A percentile compares a stretch with the other conserved stretches of the same genome.
These are phyloP conservation scores for Lycocerus yunnanus DNA, from an alignment of 2,888 invertebrate genomes.

Conservation along the genomic window DNA sequence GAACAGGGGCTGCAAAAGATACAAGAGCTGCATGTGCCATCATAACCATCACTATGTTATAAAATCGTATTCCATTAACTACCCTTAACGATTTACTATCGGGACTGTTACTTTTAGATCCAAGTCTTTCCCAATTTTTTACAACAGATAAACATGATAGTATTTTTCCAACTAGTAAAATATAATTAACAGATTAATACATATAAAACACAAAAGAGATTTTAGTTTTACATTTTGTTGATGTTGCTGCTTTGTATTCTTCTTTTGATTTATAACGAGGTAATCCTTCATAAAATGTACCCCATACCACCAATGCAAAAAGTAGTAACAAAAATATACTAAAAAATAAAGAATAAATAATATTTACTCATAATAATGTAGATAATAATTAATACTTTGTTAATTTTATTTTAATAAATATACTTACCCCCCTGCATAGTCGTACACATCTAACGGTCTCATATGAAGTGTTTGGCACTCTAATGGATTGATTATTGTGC, in stretches of 20 bases:
- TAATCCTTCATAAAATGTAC: neutral
- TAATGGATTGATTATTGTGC: constrained; percentile 34
- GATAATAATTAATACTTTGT: neutral
- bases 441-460: constrained; percentile 38
- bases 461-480: constrained; percentile 37
- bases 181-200: neutral
- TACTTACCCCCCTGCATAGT: constrained; percentile 41
- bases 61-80: constrained; percentile 29
- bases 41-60: constrained; percentile 23
- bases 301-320: neutral
- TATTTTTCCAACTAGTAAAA: constrained; percentile 16
- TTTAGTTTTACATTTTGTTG: neutral
- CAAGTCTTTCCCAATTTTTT: constrained; percentile 25
- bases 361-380: no score
- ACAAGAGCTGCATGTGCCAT: constrained; percentile 22
- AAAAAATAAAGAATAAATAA: neutral
- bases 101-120: neutral
- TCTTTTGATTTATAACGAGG: neutral
- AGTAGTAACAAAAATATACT: neutral
- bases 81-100: constrained; percentile 7
- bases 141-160: constrained; percentile 22
- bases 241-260: neutral
- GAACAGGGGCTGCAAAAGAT: neutral
- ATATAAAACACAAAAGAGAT: neutral
- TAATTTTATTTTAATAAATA: neutral